Evolutionary conservation across 2,888 invertebrate genomes (phyloP), one percentile per base, ranked within the genome.

Genomic region (Psylliodes chrysocephalus): DNA sequence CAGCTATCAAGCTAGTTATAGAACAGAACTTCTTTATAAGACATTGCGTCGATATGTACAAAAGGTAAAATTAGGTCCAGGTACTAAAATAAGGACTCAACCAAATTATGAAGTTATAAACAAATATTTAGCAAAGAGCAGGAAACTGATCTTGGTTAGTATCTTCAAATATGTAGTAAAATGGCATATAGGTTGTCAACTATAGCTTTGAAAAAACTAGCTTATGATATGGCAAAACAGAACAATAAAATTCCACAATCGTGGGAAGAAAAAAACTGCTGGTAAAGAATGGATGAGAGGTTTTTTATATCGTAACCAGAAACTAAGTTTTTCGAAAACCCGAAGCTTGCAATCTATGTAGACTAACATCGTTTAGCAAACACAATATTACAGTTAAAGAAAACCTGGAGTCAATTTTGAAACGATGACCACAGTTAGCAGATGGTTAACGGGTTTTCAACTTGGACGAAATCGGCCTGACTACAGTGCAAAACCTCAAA

Each of bases 151-250:
- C 2, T 51, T 28, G 25, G 51, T 2, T 1, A 42, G 42, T 42
- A 42, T 42, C 18, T 42, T 8, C 42, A 42, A 42, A 42, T 14
- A 42, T 42, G 42, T 51, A 51, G 51, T 51, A 51, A 51, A 51
- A 51, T 51, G 12, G 30, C 51, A 15, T 51, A 28, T 51, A 8
- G 25, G 15, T 42, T 42, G 30, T 51, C 51, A 51, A 51, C 51
- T 51, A 30, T 51, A 25, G 51, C 51, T 51, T 51, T 28, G 15
- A 51, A 30, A 28, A 51, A 51, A 51, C 14, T 51, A 51, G 51
- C 28, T 51, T 51, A 51, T 51, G 51, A 51, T 51, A 51, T 25
- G 51, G 51, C 51, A 25, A 51, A 51, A 51, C 22, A 51, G 28
- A 51, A 51, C 12, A 51, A 28, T 51, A 25, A 28, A 28, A 51